Evolutionary conservation across 2,797 vertebrate species (phyloP).

Genomic region (Acanthurus tractus): DNA sequence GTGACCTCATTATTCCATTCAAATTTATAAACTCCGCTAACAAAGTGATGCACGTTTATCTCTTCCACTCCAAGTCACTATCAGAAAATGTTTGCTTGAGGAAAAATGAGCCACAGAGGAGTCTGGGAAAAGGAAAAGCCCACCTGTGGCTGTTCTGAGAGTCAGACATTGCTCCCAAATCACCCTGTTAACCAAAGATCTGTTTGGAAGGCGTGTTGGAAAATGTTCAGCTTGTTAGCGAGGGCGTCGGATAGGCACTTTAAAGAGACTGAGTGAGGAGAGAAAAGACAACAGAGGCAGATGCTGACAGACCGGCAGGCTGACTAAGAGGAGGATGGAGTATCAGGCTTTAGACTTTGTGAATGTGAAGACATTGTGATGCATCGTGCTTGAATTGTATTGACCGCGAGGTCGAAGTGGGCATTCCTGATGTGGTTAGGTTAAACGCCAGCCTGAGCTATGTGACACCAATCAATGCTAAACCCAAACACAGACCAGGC

Average conservation of each 20-base stretch:
- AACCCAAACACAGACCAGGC: constrained; percentile 39
- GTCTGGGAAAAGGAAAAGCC: background rate
- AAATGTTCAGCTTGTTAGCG: constrained; percentile 14
- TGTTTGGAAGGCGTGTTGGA: constrained; percentile 13
- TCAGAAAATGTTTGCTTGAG: constrained; percentile 13
- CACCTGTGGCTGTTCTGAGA: constrained; percentile 30
- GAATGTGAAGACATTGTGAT: constrained; percentile 41
- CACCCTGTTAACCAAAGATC: constrained; percentile 29
- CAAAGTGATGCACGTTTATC: constrained; percentile 22
- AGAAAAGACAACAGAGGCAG: background rate
- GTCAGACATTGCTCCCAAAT: constrained; percentile 19
- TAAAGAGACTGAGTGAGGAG: constrained; percentile 14
- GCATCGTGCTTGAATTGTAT: constrained; percentile 39
- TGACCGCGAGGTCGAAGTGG: constrained; percentile 43
- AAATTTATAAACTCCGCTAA: constrained; percentile 17
- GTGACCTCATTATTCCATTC: constrained; percentile 56
- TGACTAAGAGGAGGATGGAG: constrained; percentile 9
- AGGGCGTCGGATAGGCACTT: background rate
- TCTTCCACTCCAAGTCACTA: constrained; percentile 14
- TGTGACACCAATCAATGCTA: constrained; percentile 56
- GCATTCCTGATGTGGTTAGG: constrained; percentile 52
- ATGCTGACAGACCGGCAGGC: background rate
- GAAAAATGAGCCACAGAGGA: constrained; percentile 23
- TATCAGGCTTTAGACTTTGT: background rate
- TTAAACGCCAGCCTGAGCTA: constrained; percentile 46